These are phyloP conservation scores for Drosophila sturtevanti DNA, from an alignment of 1,140 invertebrate genomes.

Conservation along the genomic window DNA sequence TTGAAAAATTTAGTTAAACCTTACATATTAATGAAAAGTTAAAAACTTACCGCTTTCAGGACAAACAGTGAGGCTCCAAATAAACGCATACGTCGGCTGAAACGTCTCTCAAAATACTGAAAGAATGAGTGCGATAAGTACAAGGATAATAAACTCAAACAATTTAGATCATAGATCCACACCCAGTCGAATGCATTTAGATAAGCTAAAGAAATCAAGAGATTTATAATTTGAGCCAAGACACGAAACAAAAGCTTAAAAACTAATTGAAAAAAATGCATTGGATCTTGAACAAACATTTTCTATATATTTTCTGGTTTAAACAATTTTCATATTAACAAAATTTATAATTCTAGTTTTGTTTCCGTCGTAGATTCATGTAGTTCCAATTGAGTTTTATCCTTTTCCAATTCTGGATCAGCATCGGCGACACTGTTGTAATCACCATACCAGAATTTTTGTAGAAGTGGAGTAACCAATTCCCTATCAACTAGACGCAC, in stretches of 20 bases:
- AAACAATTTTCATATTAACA: not conserved
- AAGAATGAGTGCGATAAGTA: constrained; percentile 72
- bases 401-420: constrained; percentile 15
- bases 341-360: constrained; percentile 13
- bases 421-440: constrained; percentile 43
- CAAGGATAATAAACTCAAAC: not conserved
- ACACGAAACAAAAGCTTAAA: no score
- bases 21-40: not conserved
- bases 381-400: constrained; percentile 7
- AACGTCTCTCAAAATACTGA: constrained; percentile 92
- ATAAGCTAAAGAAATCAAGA: constrained; percentile 13
- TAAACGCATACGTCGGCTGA: constrained; percentile 88
- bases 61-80: constrained; percentile 89
- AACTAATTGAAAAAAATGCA: constrained; percentile 22
- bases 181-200: constrained; percentile 15
- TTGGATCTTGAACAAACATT: not conserved
- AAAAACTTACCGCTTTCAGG: constrained; percentile 87
- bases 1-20: not conserved
- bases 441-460: constrained; percentile 56
- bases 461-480: constrained; percentile 46
- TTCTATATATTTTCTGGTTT: constrained; percentile 25
- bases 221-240: constrained; percentile 13
- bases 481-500: constrained; percentile 51
- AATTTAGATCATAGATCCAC: constrained; percentile 6
- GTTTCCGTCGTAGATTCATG: constrained; percentile 24